Evolutionary conservation across 2,797 vertebrate genomes (phyloP).

Genomic region (Erethizon dorsatum): DNA sequence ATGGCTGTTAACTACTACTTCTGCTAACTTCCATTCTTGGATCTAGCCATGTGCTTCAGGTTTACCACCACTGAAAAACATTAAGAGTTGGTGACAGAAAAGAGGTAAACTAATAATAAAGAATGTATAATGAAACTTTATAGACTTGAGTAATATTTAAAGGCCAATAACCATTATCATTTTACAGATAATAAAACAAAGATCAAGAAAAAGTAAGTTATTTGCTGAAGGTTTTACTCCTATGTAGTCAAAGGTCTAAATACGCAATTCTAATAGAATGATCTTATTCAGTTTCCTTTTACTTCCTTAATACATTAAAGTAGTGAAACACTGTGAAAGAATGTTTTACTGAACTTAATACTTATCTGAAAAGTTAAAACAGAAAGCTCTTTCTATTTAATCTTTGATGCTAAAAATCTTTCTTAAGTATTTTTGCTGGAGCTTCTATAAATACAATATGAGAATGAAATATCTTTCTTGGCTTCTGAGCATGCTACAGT

Average conservation of each 20-base stretch:
- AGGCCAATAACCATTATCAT: slow-evolving; percentile 25
- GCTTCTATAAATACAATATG: neutral
- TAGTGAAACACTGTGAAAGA: slow-evolving; percentile 27
- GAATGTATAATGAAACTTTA: neutral
- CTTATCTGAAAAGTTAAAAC: slow-evolving; percentile 34
- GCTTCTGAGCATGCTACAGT: neutral
- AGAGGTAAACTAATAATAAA: slow-evolving; percentile 45
- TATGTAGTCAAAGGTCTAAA: neutral
- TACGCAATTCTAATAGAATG: neutral
- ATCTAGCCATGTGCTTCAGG: neutral
- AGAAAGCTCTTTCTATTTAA: neutral
- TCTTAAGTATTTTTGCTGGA: neutral
- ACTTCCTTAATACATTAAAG: neutral
- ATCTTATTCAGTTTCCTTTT: neutral
- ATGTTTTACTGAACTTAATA: neutral
- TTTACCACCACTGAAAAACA: neutral
- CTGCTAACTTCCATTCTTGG: neutral
- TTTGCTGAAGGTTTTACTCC: neutral
- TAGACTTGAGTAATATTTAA: slow-evolving; percentile 26
- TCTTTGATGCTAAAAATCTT: neutral
- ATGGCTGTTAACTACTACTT: neutral
- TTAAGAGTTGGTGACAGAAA: neutral
- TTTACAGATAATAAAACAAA: slow-evolving; percentile 68
- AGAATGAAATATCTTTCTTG: slow-evolving; percentile 1
- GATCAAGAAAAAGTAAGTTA: slow-evolving; percentile 19